Base-by-base conservation (phyloP, 2,888 invertebrate species). In the Zygogramma bicolorata region DNA sequence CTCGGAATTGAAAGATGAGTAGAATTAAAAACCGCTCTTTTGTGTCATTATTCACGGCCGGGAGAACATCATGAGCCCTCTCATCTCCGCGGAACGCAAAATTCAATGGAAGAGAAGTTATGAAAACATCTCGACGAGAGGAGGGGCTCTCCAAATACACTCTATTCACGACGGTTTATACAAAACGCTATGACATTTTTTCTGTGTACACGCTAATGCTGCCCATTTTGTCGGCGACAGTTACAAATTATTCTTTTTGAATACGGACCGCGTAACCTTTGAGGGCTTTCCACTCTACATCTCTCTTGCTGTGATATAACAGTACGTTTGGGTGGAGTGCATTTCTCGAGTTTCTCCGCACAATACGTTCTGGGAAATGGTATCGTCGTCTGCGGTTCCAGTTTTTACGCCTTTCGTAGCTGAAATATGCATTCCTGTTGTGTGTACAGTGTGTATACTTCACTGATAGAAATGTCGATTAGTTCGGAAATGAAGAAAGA, bases 221-320 rank as follows among this genome's bases (percentile, higher is more conserved):
- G 75, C 79, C 80, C 79, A 81, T 81, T 81, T 77, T 76, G 74
- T 49, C 38, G 69, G 68, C 79, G 81, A 81, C 81, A 81, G 81
- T 79, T 77, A 81, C 79, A 81, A 81, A 81, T 81, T 79, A 80
- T 77, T 75, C 81, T 80, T 81, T 81, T 81, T 81, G 78, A 81
- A 79, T 79, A 71, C 76, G 73, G 67, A 63, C 58, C 69, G 73
- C 65, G 60, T 73, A 76, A 73, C 75, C 75, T 75, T 71, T 63
- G 68, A 71, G 65, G 70, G 71, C 70, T 71, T 73, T 70, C 61
- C 68, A 53, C 70, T 53, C 27, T 53, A 53, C 40, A 61, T 72
- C 70, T 60, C 72, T 72, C 59, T 57, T 40, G 61, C 42, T 59
- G 68, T 74, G 74, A 74, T 74, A 70, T 70, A 70, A 74, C 71